These are phyloP conservation scores for Saccostrea echinata DNA, from an alignment of 1,140 invertebrate genomes.

Conservation along the genomic window DNA sequence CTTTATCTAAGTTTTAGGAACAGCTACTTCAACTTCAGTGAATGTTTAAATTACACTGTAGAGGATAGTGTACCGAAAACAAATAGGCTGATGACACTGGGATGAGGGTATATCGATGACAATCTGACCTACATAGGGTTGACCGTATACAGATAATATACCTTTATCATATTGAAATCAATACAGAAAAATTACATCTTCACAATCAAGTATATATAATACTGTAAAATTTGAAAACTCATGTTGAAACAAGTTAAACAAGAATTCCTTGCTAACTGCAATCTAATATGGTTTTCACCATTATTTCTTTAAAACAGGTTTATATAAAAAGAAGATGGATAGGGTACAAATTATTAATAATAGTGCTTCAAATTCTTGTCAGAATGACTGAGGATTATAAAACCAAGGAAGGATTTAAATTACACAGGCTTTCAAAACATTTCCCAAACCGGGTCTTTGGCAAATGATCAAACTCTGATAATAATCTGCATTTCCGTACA, in stretches of 20 bases:
- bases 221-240: background rate
- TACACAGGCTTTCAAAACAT: slow-evolving; percentile 25
- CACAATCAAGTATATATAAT: background rate
- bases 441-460: slow-evolving; percentile 21
- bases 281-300: background rate
- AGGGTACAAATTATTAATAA: slow-evolving; percentile 25
- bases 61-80: background rate
- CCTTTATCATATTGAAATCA: background rate
- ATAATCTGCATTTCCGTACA: slow-evolving; percentile 23
- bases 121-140: background rate
- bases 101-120: background rate
- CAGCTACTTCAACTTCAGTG: background rate
- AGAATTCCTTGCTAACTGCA: background rate
- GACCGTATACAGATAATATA: background rate
- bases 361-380: background rate
- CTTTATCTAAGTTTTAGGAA: background rate
- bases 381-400: background rate
- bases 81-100: background rate
- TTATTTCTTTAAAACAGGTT: background rate
- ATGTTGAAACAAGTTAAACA: background rate
- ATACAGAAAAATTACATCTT: background rate
- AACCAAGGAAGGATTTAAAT: slow-evolving; percentile 31
- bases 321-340: slow-evolving; percentile 20
- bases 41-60: background rate
- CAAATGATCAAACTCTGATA: slow-evolving; percentile 18